Evolutionary conservation across 2,797 vertebrate genomes (phyloP).

Genomic region (Cygnus olor): DNA sequence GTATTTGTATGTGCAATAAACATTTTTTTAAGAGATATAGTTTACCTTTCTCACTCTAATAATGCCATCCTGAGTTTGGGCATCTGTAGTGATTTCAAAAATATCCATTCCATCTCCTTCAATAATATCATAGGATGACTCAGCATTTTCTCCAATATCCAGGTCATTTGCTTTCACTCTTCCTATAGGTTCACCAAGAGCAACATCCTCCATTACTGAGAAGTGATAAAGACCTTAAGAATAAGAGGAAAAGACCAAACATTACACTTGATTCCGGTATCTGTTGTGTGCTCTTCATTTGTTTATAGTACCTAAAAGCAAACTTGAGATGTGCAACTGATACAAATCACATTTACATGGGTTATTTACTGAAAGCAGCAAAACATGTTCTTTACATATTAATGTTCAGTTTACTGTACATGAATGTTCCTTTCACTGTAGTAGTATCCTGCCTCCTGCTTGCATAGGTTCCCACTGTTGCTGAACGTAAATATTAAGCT

Average conservation of each 20-base stretch:
- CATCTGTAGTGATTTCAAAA: constrained; percentile 92
- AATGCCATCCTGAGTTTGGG: constrained; percentile 93
- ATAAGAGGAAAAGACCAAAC: constrained; percentile 57
- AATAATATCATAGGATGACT: constrained; percentile 92
- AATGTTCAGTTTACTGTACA: background rate
- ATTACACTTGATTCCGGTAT: background rate
- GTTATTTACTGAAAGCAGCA: background rate
- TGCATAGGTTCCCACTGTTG: background rate
- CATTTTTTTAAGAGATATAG: background rate
- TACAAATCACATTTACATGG: background rate
- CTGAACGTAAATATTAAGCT: constrained; percentile 57
- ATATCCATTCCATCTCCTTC: constrained; percentile 91
- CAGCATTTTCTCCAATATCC: constrained; percentile 94
- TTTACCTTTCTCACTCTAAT: constrained; percentile 92
- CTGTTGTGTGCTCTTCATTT: background rate
- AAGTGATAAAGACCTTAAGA: constrained; percentile 93
- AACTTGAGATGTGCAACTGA: background rate
- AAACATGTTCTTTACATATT: background rate
- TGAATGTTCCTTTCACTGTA: background rate
- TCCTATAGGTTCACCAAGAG: constrained; percentile 88
- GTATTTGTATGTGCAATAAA: background rate
- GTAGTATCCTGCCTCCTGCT: background rate
- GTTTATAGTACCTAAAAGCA: background rate
- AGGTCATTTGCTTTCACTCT: constrained; percentile 93
- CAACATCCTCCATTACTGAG: constrained; percentile 91